Conservation (phyloP, 2,113 vertebrate genomes). For the Hippocampus barbouri region DNA sequence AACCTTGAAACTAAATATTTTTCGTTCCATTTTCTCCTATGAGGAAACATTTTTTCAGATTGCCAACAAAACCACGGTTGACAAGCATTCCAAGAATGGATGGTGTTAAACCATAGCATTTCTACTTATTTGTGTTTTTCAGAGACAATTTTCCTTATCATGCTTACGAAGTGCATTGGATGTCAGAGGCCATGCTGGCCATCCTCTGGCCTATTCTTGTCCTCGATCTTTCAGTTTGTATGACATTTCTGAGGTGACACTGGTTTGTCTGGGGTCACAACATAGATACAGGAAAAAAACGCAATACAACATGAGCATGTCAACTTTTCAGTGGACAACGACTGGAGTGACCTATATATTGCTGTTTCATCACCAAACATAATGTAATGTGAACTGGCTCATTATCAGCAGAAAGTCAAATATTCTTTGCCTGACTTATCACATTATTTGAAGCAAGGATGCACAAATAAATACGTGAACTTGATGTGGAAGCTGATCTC, state of each 20-base stretch:
- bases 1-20: not conserved
- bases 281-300: conserved; percentile 30
- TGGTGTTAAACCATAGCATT: not conserved
- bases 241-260: conserved; percentile 29
- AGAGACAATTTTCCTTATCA: not conserved
- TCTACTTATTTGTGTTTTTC: not conserved
- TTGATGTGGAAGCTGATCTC: not conserved
- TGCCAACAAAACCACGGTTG: not conserved
- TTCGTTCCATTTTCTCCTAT: not conserved
- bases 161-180: not conserved
- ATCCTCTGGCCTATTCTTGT: conserved; percentile 13
- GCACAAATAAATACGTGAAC: not conserved
- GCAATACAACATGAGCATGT: conserved; percentile 15
- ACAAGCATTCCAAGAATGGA: not conserved
- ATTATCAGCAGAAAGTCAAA: not conserved
- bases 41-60: not conserved
- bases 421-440: no score
- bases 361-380: conserved; percentile 18
- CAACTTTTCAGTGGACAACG: conserved; percentile 22
- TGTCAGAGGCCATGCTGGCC: conserved; percentile 7
- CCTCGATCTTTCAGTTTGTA: conserved; percentile 39
- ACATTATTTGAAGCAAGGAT: not conserved
- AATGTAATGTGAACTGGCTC: conserved; percentile 34
- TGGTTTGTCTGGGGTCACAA: conserved; percentile 21
- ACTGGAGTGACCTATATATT: conserved; percentile 38